A percentile compares a stretch with the other conserved stretches of the same genome.
phyloP scores from a whole-genome alignment of 37 sponge, comb jelly and placozoan genomes.

The Ephydatia muelleri region DNA sequence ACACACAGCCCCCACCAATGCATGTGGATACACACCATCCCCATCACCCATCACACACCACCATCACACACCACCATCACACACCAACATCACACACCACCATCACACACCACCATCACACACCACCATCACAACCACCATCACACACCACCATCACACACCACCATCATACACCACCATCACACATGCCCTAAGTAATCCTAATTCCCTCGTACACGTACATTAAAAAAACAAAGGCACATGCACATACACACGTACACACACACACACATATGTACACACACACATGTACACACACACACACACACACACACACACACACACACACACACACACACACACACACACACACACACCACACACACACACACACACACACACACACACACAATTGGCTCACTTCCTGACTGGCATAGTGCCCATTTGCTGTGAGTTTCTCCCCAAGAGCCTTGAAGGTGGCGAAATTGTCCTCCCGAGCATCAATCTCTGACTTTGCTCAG shows the following conservation, averaged over 20 bases:
- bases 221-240: too few relatives aligned
- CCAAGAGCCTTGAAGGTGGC: constrained; percentile 53
- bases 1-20: too few relatives aligned
- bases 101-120: too few relatives aligned
- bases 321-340: constrained; percentile 8
- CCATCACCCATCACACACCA: not conserved
- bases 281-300: not conserved
- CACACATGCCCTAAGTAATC: too few relatives aligned
- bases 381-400: constrained; percentile 15
- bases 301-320: constrained; percentile 18
- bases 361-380: constrained; percentile 3
- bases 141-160: too few relatives aligned
- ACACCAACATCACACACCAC: too few relatives aligned
- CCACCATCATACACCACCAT: too few relatives aligned
- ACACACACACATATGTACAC: not conserved
- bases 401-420: constrained; percentile 79
- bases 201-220: not conserved
- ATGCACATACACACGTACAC: too few relatives aligned
- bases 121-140: too few relatives aligned
- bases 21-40: not conserved
- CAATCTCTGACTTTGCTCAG: constrained; percentile 89
- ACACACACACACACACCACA: not conserved
- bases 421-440: constrained; percentile 41
- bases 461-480: constrained; percentile 73
- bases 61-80: too few relatives aligned